Evolutionary conservation across 2,888 invertebrate species (phyloP).

Genomic region (Dioctria rufipes): DNA sequence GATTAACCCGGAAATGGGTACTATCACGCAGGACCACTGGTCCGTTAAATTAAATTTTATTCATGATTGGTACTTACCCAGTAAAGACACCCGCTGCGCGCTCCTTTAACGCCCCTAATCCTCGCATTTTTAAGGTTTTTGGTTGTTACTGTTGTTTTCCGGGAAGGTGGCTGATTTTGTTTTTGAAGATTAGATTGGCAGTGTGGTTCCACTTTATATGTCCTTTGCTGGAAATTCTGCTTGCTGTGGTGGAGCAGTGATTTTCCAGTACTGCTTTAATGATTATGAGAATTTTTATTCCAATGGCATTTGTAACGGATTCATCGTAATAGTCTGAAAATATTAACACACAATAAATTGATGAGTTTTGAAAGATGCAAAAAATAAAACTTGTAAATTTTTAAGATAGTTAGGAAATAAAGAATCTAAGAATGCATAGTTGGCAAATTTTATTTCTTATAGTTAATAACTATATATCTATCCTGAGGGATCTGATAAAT

Average conservation of each 20-base stretch:
- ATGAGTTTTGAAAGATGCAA: too few relatives aligned
- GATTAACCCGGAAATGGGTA: slow-evolving; percentile 10
- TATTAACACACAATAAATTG: too few relatives aligned
- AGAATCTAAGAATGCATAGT: too few relatives aligned
- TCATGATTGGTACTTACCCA: slow-evolving; percentile 66
- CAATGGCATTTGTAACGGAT: too few relatives aligned
- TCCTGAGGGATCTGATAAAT: too few relatives aligned
- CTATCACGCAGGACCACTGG: slow-evolving; percentile 63
- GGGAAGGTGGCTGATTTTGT: slow-evolving; percentile 45
- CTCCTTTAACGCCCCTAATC: slow-evolving; percentile 71
- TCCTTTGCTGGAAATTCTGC: slow-evolving; percentile 31
- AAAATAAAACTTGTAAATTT: too few relatives aligned
- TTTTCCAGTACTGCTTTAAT: slow-evolving; percentile 4
- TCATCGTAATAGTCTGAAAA: too few relatives aligned
- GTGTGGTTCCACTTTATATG: slow-evolving; percentile 20
- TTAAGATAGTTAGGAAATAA: too few relatives aligned
- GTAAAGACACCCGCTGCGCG: slow-evolving; percentile 69
- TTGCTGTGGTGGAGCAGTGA: slow-evolving; percentile 22
- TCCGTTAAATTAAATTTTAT: slow-evolving; percentile 70
- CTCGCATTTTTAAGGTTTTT: slow-evolving; percentile 66
- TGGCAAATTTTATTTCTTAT: too few relatives aligned
- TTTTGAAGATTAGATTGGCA: slow-evolving; percentile 30
- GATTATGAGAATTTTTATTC: too few relatives aligned
- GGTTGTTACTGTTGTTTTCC: slow-evolving; percentile 2
- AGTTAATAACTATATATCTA: too few relatives aligned